Conservation (phyloP, 1,140 invertebrate species). For the Bombus soroeensis region DNA sequence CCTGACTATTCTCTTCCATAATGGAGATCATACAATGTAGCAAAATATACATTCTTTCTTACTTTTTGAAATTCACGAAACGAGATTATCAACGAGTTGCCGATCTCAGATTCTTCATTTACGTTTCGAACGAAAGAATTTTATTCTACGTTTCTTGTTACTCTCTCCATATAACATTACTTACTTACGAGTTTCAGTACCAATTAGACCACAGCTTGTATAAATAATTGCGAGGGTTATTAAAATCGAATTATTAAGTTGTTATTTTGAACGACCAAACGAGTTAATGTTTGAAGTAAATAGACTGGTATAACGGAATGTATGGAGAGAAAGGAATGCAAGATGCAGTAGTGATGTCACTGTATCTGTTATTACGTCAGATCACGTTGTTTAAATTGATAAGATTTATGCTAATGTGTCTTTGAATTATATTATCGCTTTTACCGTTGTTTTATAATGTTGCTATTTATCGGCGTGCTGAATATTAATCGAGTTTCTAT, state of each 20-base stretch:
- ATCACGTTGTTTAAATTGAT: constrained; percentile 9
- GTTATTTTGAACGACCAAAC: neutral
- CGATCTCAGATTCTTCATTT: neutral
- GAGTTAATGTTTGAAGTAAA: neutral
- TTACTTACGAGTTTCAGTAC: neutral
- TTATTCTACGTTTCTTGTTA: too few species aligned
- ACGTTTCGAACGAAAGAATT: too few species aligned
- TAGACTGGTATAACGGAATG: neutral
- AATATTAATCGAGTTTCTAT: neutral
- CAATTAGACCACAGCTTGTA: neutral
- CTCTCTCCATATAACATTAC: neutral
- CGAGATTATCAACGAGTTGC: neutral
- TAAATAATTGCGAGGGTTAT: neutral
- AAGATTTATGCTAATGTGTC: neutral
- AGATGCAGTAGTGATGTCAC: constrained; percentile 1
- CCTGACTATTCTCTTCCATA: too few species aligned
- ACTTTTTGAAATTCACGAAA: too few species aligned
- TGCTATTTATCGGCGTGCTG: neutral
- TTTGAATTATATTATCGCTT: neutral
- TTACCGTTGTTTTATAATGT: neutral
- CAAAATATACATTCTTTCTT: neutral
- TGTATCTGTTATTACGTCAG: constrained; percentile 3
- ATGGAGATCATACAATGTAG: too few species aligned
- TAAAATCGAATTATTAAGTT: neutral
- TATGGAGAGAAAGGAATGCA: constrained; percentile 4